phyloP scores from a whole-genome alignment of 1,140 invertebrate species.

The Gryllus bimaculatus region DNA sequence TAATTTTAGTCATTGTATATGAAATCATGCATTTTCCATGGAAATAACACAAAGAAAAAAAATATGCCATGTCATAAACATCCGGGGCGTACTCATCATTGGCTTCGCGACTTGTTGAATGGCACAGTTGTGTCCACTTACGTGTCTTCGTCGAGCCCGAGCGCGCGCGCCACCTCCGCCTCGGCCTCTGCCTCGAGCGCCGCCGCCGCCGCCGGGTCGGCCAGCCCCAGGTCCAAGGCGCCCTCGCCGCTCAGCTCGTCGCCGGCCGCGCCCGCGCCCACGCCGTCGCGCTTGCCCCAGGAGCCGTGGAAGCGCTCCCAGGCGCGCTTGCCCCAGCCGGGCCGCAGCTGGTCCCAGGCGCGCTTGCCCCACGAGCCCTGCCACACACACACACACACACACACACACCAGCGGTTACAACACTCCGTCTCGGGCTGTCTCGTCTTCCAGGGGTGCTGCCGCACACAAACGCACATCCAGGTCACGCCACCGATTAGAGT shows the following conservation, averaged over 20 bases:
- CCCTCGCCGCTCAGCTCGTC: slow-evolving; percentile 25
- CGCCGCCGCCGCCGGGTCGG: slow-evolving; percentile 52
- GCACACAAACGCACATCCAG: too few relatives aligned
- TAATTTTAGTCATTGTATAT: too few relatives aligned
- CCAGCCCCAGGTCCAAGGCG: slow-evolving; percentile 52
- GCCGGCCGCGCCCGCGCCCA: slow-evolving; percentile 21
- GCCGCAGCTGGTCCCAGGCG: slow-evolving; percentile 16
- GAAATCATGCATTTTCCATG: too few relatives aligned
- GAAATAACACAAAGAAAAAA: too few relatives aligned
- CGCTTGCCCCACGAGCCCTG: slow-evolving; percentile 26
- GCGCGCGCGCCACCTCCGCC: slow-evolving; percentile 40
- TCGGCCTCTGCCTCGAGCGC: slow-evolving; percentile 46
- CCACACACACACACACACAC: slow-evolving; percentile 13
- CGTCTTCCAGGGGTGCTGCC: too few relatives aligned
- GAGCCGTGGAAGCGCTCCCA: slow-evolving; percentile 21
- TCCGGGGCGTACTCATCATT: too few relatives aligned
- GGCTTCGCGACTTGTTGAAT: too few relatives aligned
- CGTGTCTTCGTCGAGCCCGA: not conserved
- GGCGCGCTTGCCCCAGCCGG: slow-evolving; percentile 20
- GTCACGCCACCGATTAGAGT: too few relatives aligned
- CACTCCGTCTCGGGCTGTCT: too few relatives aligned
- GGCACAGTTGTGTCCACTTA: too few relatives aligned
- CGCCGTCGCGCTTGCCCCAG: slow-evolving; percentile 23
- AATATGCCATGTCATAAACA: too few relatives aligned
- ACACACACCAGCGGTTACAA: too few relatives aligned